Evolutionary conservation across 2,797 vertebrate species (phyloP).

Genomic region (Sarcoramphus papa): DNA sequence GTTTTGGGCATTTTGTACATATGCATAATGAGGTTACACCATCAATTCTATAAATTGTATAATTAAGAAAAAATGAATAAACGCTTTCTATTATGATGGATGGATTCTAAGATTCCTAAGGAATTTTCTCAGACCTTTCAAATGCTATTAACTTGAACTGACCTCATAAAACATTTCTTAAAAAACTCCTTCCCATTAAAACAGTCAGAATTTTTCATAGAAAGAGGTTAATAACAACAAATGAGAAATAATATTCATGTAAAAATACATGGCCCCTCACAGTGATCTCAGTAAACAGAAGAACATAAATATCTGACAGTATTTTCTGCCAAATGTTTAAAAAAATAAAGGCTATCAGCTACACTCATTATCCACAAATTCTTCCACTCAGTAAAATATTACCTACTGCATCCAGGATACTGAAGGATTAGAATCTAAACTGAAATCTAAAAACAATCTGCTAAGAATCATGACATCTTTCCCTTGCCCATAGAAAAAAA

Average conservation of each 20-base stretch:
- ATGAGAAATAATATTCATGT: not conserved
- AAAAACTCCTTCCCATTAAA: not conserved
- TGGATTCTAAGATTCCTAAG: not conserved
- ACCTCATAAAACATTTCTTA: not conserved
- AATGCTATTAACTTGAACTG: not conserved
- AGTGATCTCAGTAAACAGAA: not conserved
- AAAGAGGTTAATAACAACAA: not conserved
- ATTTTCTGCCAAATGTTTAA: not conserved
- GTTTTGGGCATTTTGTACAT: not conserved
- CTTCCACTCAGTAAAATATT: not conserved
- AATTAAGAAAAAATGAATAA: not conserved
- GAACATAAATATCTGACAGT: not conserved
- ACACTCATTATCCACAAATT: not conserved
- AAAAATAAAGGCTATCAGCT: not conserved
- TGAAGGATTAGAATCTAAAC: constrained; percentile 25
- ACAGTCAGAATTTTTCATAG: not conserved
- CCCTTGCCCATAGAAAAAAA: not conserved
- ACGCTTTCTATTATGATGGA: not conserved
- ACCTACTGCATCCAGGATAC: not conserved
- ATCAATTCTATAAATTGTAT: not conserved
- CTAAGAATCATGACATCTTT: constrained; percentile 34
- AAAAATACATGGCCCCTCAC: not conserved
- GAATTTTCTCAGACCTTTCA: not conserved
- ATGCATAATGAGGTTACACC: not conserved
- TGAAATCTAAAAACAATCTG: constrained; percentile 56